Evolutionary conservation across 2,113 vertebrate species (phyloP).

Genomic region (Brachyistius frenatus): DNA sequence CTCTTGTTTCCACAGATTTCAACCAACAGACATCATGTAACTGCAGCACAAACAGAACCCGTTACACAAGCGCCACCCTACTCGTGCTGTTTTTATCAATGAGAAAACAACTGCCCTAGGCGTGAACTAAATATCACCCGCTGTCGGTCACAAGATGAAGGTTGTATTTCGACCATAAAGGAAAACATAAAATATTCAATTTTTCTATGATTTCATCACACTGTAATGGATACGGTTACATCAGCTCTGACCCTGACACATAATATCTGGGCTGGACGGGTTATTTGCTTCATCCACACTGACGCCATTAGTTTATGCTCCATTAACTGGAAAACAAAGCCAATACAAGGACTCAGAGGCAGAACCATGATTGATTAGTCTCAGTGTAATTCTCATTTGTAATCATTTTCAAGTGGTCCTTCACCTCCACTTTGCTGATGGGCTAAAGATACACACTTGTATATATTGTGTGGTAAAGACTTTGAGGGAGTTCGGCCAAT

Average conservation of each 20-base stretch:
- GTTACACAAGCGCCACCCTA: neutral
- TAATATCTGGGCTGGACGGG: slow-evolving; percentile 11
- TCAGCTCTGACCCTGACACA: slow-evolving; percentile 27
- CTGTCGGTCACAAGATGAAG: neutral
- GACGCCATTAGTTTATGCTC: neutral
- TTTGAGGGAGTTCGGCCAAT: too few species aligned
- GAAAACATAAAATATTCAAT: neutral
- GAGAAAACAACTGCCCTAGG: slow-evolving; percentile 5
- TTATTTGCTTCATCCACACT: neutral
- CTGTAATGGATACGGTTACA: slow-evolving; percentile 17
- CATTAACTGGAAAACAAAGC: neutral
- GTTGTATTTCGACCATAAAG: neutral
- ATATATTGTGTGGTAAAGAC: too few species aligned
- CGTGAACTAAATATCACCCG: neutral
- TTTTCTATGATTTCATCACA: neutral
- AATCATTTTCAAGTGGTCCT: too few species aligned
- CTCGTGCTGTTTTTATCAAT: slow-evolving; percentile 1
- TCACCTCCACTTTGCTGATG: too few species aligned
- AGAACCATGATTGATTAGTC: neutral
- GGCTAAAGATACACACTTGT: too few species aligned
- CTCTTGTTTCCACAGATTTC: slow-evolving; percentile 34
- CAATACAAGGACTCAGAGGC: too few species aligned
- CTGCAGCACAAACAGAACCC: slow-evolving; percentile 9
- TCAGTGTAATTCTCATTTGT: neutral
- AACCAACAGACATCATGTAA: slow-evolving; percentile 37